These are phyloP conservation scores for Panopea generosa DNA, from an alignment of 2,888 invertebrate genomes.

Conservation along the genomic window DNA sequence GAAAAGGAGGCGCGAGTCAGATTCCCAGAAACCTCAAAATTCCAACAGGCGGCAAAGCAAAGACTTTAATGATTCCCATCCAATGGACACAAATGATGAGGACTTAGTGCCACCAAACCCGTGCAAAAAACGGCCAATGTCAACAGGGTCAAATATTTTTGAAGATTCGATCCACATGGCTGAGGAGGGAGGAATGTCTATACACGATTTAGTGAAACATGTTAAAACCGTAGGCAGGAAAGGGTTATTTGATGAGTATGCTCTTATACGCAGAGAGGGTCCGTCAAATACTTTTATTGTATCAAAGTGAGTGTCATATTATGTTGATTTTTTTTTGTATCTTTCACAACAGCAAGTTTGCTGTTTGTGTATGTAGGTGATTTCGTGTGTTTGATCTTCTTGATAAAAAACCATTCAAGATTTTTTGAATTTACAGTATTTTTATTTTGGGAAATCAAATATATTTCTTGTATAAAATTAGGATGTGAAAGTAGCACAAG, in stretches of 20 bases:
- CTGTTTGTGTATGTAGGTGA: too few species aligned
- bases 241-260: conserved; percentile 95
- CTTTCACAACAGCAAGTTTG: too few species aligned
- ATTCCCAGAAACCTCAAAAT: conserved; percentile 28
- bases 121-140: conserved; percentile 75
- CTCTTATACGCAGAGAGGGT: conserved; percentile 93
- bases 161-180: conserved; percentile 81
- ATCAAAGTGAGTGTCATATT: conserved; percentile 89
- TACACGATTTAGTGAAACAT: conserved; percentile 91
- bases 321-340: conserved; percentile 7
- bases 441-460: too few species aligned
- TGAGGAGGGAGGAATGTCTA: conserved; percentile 86
- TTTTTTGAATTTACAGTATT: too few species aligned
- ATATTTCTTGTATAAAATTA: too few species aligned
- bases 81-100: conserved; percentile 37
- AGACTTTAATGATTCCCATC: conserved; percentile 24
- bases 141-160: conserved; percentile 70
- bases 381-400: too few species aligned
- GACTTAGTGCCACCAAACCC: conserved; percentile 57
- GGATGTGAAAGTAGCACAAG: too few species aligned
- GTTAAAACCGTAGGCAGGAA: conserved; percentile 91
- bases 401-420: too few species aligned
- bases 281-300: conserved; percentile 95
- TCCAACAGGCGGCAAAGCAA: conserved; percentile 10
- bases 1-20: conserved; percentile 66